Evolutionary conservation across 2,113 vertebrate species (phyloP).

Genomic region (Ranitomeya variabilis): DNA sequence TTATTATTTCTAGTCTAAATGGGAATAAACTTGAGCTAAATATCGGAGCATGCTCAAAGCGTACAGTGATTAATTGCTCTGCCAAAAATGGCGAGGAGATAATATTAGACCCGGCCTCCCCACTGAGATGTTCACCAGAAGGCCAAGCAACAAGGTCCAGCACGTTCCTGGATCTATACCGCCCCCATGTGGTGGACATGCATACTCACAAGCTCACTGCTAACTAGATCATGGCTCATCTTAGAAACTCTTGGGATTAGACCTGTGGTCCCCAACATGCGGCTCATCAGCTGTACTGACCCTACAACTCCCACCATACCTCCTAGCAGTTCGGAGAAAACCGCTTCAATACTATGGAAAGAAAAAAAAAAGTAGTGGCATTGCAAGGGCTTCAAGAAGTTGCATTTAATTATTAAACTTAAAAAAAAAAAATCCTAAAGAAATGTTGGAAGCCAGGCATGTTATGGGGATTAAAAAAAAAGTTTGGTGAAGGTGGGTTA

Average conservation of each 20-base stretch:
- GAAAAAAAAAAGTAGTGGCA: too few relatives aligned
- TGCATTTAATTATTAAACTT: too few relatives aligned
- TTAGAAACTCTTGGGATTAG: background rate
- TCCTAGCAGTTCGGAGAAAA: too few relatives aligned
- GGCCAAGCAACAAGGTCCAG: background rate
- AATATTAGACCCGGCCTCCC: background rate
- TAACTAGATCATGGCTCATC: background rate
- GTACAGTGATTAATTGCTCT: background rate
- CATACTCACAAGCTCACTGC: background rate
- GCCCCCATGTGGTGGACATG: constrained; percentile 25
- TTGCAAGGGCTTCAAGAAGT: too few relatives aligned
- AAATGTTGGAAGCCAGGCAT: background rate
- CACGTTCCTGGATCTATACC: background rate
- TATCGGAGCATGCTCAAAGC: background rate
- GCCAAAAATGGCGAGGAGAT: background rate
- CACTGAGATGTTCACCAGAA: background rate
- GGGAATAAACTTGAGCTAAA: background rate
- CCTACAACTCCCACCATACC: too few relatives aligned
- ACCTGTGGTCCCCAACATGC: too few relatives aligned
- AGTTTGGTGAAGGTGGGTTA: background rate
- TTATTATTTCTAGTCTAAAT: background rate
- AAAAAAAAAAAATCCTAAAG: too few relatives aligned
- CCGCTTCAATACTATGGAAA: too few relatives aligned
- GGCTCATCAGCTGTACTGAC: too few relatives aligned
- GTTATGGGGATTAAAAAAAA: background rate